phyloP scores from a whole-genome alignment of 2,797 vertebrate species.

The Cynodonichthys magdalenae region DNA sequence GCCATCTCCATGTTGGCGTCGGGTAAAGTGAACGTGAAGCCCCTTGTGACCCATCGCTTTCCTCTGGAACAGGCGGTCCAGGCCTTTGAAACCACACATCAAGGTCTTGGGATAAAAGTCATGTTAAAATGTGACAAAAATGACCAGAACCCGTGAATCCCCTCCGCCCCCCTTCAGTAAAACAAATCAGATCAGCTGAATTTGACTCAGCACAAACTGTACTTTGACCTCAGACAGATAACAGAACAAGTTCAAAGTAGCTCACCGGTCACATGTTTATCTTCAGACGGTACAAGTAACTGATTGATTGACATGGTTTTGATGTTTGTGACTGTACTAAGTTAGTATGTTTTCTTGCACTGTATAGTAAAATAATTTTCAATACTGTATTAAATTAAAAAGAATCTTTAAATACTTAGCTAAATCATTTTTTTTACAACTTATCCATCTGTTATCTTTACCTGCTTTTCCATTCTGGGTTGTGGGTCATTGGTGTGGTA shows the following conservation, averaged over 20 bases:
- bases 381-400: not conserved
- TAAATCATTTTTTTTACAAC: not conserved
- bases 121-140: conserved; percentile 95
- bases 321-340: conserved; percentile 4
- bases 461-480: no score
- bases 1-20: conserved; percentile 92
- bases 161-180: not conserved
- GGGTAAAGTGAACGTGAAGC: conserved; percentile 89
- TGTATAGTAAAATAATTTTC: no score
- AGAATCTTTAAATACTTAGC: not conserved
- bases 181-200: conserved; percentile 9
- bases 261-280: not conserved
- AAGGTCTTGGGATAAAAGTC: conserved; percentile 91
- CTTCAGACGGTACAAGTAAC: conserved; percentile 6
- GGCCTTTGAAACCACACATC: conserved; percentile 91
- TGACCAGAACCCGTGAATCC: conserved; percentile 86
- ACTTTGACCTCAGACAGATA: conserved; percentile 52
- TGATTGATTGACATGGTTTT: conserved; percentile 3
- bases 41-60: conserved; percentile 94
- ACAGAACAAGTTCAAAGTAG: conserved; percentile 19
- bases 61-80: conserved; percentile 91
- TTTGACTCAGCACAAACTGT: conserved; percentile 16
- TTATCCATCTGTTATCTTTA: no score
- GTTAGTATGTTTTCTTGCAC: conserved; percentile 5
- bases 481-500: no score